Base-by-base conservation (phyloP, 1,140 invertebrate genomes). In the Triops longicaudatus region DNA sequence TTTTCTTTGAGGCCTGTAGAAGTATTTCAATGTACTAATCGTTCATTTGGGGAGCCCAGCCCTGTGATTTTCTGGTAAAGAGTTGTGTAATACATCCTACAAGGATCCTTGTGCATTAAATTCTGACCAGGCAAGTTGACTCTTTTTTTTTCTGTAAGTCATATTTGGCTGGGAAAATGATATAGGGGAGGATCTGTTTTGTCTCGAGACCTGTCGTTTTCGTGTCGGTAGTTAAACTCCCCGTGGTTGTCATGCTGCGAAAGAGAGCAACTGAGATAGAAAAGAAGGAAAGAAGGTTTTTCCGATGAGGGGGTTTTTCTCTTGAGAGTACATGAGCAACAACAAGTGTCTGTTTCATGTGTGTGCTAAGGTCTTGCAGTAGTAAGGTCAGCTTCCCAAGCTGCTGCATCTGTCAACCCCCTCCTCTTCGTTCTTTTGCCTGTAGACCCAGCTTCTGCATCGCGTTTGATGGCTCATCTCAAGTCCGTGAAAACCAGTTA, bases 171-270 rank as follows among this genome's bases (percentile, higher is more conserved):
- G 50, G 50, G 50, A 63, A 63, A 63, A 22, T 63, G 50, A 63
- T 63, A 63, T 63, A 63, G 17, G 10, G 22, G 50, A 63, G 50
- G 50, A 63, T 63, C 50, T 63, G 50, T 63, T 63, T 63, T 63
- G 50, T 63, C 50, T 63, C 50, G 14, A 14, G 50, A 63, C 50
- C 50, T 63, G 50, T 63, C 50, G 31, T 63, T 63, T 63, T n/a
- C 50, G 22, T 63, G 50, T 63, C 50, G 50, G 50, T 63, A 63
- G 50, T 63, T n/a, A 63, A 63, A 22, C 22, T 22, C 50, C 44
- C 50, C 50, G 50, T 63, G 50, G 50, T 63, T 63, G 50, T 63
- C 50, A 63, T 63, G 50, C 50, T 63, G 50, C 50, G 50, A 63
- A 37, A 37, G 31, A 37, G 31, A 37, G 31, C 31, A 7, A 37